These are phyloP conservation scores for Drosophila histrio DNA, from an alignment of 2,888 invertebrate genomes.

Conservation along the genomic window DNA sequence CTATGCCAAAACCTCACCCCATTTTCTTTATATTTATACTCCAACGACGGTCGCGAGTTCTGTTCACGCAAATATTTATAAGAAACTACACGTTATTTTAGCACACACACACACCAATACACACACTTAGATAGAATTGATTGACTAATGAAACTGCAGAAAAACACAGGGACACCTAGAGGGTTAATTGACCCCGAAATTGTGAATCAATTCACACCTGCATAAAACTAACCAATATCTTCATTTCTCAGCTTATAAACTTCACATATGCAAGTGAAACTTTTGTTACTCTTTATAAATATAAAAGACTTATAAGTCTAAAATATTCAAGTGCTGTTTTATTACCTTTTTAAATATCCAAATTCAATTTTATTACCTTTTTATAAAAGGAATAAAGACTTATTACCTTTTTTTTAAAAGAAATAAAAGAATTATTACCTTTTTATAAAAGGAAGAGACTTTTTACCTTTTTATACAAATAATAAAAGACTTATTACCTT, in stretches of 20 bases:
- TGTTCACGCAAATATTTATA: constrained; percentile 60
- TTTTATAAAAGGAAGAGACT: too few species aligned
- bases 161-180: constrained; percentile 37
- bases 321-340: too few species aligned
- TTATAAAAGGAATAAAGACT: too few species aligned
- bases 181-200: constrained; percentile 13
- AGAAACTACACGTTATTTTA: constrained; percentile 51
- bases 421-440: too few species aligned
- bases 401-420: too few species aligned
- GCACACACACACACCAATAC: constrained; percentile 41
- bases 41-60: constrained; percentile 7
- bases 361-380: too few species aligned
- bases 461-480: too few species aligned
- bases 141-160: constrained; percentile 55
- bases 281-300: too few species aligned
- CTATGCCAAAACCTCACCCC: background rate
- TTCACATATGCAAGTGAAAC: too few species aligned
- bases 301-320: too few species aligned
- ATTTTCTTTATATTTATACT: constrained; percentile 7
- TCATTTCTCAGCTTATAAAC: background rate
- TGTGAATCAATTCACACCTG: constrained; percentile 5
- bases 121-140: constrained; percentile 36
- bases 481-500: too few species aligned
- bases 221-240: background rate
- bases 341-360: too few species aligned